Percentiles rank a stretch among this genome's conserved stretches.
Conservation (phyloP, 2,888 invertebrate genomes). For the Desoria tigrina region DNA sequence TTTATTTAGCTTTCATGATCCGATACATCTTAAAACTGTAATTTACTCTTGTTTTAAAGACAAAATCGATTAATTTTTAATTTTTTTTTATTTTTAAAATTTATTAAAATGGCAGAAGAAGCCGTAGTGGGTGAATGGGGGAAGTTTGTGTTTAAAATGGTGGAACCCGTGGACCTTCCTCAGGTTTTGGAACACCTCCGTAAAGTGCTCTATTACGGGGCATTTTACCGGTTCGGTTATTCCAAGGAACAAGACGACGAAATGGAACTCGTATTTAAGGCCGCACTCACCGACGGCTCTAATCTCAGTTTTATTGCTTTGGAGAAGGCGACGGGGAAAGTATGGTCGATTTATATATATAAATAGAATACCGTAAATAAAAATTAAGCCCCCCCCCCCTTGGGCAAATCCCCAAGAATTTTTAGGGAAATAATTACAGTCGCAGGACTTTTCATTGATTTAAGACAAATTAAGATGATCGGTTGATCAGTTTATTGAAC, state of each 20-base stretch:
- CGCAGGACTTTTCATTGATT: no score
- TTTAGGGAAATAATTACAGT: no score
- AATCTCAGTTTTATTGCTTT: slow-evolving; percentile 15
- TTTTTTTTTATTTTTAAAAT: no score
- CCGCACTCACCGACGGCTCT: slow-evolving; percentile 1
- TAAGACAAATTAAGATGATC: no score
- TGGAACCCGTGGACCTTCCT: slow-evolving; percentile 4
- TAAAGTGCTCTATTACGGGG: background rate
- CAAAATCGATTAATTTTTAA: no score
- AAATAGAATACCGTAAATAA: background rate
- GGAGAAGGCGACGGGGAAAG: slow-evolving; percentile 10
- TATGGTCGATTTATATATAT: background rate
- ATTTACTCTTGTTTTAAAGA: no score
- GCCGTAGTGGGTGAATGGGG: slow-evolving; percentile 3
- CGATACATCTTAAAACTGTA: no score
- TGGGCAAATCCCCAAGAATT: no score
- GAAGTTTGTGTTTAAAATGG: slow-evolving; percentile 15
- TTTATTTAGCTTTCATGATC: no score
- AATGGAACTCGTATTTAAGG: background rate
- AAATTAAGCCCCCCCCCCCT: no score
- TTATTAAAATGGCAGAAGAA: no score
- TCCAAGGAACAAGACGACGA: slow-evolving; percentile 5
- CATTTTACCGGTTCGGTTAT: slow-evolving; percentile 13
- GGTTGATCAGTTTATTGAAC: no score
- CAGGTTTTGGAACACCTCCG: background rate